Evolutionary conservation across 1,140 invertebrate species (phyloP).

Genomic region (Lasaia peninsularis): DNA sequence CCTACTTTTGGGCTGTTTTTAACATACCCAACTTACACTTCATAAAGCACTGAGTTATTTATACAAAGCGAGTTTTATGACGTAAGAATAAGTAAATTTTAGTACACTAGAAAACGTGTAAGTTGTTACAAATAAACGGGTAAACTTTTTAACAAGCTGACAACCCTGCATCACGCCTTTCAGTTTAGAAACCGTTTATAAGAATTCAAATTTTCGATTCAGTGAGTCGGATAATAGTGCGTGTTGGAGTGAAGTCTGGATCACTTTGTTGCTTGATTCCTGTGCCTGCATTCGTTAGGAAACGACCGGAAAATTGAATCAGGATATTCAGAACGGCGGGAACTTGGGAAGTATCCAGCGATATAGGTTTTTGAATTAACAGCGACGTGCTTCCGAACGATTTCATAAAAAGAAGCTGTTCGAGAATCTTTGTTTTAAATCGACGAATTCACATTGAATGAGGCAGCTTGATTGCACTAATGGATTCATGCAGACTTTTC

Average conservation of each 20-base stretch:
- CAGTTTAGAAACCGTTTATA: slow-evolving; percentile 49
- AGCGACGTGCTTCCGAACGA: background rate
- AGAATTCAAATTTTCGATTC: slow-evolving; percentile 59
- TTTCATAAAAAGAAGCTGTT: background rate
- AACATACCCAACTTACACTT: too few relatives aligned
- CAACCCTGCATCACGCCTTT: slow-evolving; percentile 1
- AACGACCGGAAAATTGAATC: slow-evolving; percentile 51
- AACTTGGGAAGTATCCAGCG: slow-evolving; percentile 1
- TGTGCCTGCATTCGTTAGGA: slow-evolving; percentile 33
- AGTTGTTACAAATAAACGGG: too few relatives aligned
- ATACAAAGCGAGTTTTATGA: too few relatives aligned
- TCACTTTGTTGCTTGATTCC: slow-evolving; percentile 39
- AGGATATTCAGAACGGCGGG: slow-evolving; percentile 26
- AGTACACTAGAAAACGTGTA: too few relatives aligned
- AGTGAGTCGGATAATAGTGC: slow-evolving; percentile 61
- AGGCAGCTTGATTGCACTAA: too few relatives aligned
- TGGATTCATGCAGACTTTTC: too few relatives aligned
- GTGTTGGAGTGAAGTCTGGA: slow-evolving; percentile 42
- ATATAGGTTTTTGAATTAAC: slow-evolving; percentile 20
- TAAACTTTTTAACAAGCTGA: background rate
- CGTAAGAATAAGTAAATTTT: too few relatives aligned
- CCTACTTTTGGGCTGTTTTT: too few relatives aligned
- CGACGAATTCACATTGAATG: too few relatives aligned
- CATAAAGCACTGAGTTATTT: too few relatives aligned
- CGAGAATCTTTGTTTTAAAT: background rate